Percentiles rank a stretch among this genome's conserved stretches.
Conservation (phyloP, 1,140 invertebrate genomes). For the Caerostris extrusa region DNA sequence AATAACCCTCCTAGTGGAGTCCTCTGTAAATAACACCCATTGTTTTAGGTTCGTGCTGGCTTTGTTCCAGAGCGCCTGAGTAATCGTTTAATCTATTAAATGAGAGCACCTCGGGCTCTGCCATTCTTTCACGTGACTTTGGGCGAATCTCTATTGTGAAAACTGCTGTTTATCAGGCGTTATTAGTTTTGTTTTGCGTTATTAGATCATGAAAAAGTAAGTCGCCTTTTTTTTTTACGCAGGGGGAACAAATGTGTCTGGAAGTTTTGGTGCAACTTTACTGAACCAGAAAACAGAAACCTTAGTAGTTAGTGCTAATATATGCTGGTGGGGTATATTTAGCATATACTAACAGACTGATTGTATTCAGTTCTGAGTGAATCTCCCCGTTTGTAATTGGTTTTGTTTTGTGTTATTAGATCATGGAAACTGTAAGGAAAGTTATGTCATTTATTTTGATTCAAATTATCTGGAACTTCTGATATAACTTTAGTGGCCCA, state of each 20-base stretch:
- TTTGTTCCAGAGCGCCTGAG: slow-evolving; percentile 61
- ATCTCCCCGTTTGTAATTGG: too few species aligned
- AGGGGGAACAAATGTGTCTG: neutral
- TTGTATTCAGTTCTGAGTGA: too few species aligned
- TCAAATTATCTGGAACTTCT: too few species aligned
- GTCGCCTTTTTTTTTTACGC: neutral
- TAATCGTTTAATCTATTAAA: slow-evolving; percentile 72
- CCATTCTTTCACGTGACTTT: slow-evolving; percentile 48
- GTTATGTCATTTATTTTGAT: too few species aligned
- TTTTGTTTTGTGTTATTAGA: too few species aligned
- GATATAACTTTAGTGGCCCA: too few species aligned
- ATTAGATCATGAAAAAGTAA: slow-evolving; percentile 1
- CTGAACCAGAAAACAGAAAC: neutral
- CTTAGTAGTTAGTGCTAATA: neutral
- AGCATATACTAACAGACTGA: too few species aligned
- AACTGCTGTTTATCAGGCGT: slow-evolving; percentile 50
- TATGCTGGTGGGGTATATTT: too few species aligned
- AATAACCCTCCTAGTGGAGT: slow-evolving; percentile 51
- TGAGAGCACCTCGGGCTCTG: slow-evolving; percentile 50
- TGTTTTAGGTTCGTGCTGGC: slow-evolving; percentile 74
- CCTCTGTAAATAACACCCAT: slow-evolving; percentile 75
- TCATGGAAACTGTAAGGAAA: too few species aligned
- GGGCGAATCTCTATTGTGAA: slow-evolving; percentile 12
- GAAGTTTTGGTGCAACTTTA: neutral
- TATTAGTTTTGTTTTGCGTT: slow-evolving; percentile 46